Evolutionary conservation across 1,140 invertebrate species (phyloP), one percentile per base, ranked within the genome.

Genomic region (Sminthurinus signatus): DNA sequence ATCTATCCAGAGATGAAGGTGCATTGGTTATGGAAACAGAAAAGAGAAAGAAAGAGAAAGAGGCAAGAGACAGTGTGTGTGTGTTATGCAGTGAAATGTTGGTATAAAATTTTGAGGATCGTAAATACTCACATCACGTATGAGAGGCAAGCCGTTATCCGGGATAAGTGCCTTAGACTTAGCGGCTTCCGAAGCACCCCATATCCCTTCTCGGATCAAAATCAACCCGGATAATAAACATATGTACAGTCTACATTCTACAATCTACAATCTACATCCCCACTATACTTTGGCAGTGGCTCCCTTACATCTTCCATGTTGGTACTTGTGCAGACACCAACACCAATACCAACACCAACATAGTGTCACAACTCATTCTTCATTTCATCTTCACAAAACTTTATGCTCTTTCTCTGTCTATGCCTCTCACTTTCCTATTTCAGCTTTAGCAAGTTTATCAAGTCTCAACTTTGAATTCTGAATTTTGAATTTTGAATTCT

Each of bases 81-180:
- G 36, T 62, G 44, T 65, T 65, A 65, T 65, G 54, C 52, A 68
- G 67, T 60, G 58, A 64, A 64, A 68, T 68, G 67, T 60, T 43
- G 29, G 54, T 67, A 67, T 70, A 67, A 71, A 71, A 65, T 69
- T 62, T 69, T 69, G 63, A 69, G 67, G 64, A 63, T 57, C 60
- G 64, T 71, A 71, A 71, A 71, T 60, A 71, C 65, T 52, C 69
- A 65, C 60, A 66, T 71, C 69, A 71, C 69, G 69, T 71, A 62
- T 51, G 51, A 25, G 31, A 27, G 61, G 63, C 63, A 68, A 66
- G 69, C 60, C 64, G 66, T 68, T 71, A 67, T 68, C 68, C 62
- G 31, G 64, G 58, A 67, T 61, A 67, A 67, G 61, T 62, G 50
- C 55, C 28, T 36, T 36, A 48, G 51, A 59, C 55, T 60, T 62